These are phyloP conservation scores for Empis livida DNA, from an alignment of 2,888 invertebrate genomes.

Conservation along the genomic window DNA sequence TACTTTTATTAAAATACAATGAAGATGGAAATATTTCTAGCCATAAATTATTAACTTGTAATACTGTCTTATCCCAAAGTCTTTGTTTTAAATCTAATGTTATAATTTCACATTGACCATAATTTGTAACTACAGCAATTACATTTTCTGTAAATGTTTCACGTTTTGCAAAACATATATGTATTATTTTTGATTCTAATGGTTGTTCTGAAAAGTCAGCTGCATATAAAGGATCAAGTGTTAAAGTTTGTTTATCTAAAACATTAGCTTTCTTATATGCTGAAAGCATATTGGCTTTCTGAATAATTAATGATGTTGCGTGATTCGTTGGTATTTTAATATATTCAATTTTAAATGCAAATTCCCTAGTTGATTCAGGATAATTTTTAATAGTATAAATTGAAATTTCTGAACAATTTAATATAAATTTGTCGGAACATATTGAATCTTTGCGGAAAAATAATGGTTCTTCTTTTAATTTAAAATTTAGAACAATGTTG, in stretches of 20 bases:
- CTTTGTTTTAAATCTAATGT: conserved; percentile 11
- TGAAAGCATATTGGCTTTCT: conserved; percentile 15
- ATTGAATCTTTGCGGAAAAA: no score
- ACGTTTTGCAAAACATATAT: conserved; percentile 13
- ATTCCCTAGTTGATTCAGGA: conserved; percentile 10
- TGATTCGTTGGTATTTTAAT: conserved; percentile 9
- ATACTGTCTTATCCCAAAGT: conserved; percentile 15
- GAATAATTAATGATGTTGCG: conserved; percentile 16
- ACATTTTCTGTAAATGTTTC: conserved; percentile 11
- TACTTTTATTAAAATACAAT: not conserved
- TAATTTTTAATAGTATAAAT: conserved; percentile 20
- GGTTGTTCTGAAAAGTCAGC: conserved; percentile 18
- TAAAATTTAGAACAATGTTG: no score
- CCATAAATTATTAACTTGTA: conserved; percentile 13
- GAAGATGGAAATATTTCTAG: conserved; percentile 12
- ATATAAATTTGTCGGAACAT: no score
- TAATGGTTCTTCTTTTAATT: no score
- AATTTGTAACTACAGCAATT: conserved; percentile 20
- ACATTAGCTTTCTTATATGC: conserved; percentile 18
- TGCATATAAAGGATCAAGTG: conserved; percentile 23
- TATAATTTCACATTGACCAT: conserved; percentile 21
- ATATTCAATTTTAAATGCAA: conserved; percentile 19
- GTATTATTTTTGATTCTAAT: conserved; percentile 12
- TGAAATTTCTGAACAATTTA: conserved; percentile 11
- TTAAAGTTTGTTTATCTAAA: conserved; percentile 22